A percentile compares a stretch with the other conserved stretches of the same genome.
Evolutionary conservation across 2,888 invertebrate genomes (phyloP).

Genomic region (Drosophila recens): DNA sequence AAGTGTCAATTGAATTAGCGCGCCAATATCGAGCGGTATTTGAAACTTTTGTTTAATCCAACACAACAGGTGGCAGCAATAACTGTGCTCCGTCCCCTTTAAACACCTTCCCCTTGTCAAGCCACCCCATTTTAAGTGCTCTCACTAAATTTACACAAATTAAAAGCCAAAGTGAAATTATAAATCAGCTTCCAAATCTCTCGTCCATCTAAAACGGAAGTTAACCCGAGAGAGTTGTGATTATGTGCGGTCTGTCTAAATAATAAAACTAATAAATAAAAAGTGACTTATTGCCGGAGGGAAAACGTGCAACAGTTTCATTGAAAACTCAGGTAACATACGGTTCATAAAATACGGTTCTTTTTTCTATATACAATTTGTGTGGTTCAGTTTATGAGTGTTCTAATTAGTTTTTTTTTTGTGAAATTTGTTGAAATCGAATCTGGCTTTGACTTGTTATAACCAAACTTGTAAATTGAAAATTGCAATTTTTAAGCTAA

Average conservation of each 20-base stretch:
- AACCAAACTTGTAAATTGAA: neutral
- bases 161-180: slow-evolving; percentile 48
- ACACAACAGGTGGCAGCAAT: slow-evolving; percentile 42
- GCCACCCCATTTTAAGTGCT: slow-evolving; percentile 5
- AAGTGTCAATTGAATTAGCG: slow-evolving; percentile 78
- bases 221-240: slow-evolving; percentile 15
- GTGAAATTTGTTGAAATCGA: slow-evolving; percentile 8
- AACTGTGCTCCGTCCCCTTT: neutral
- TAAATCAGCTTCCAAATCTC: slow-evolving; percentile 24
- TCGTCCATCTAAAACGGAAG: slow-evolving; percentile 1
- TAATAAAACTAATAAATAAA: neutral
- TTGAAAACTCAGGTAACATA: slow-evolving; percentile 17
- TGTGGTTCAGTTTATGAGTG: slow-evolving; percentile 22
- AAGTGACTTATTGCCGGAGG: neutral
- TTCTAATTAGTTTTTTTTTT: slow-evolving; percentile 21
- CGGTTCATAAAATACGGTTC: slow-evolving; percentile 20
- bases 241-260: slow-evolving; percentile 14
- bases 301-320: slow-evolving; percentile 7
- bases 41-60: slow-evolving; percentile 25
- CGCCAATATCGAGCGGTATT: slow-evolving; percentile 48
- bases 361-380: slow-evolving; percentile 14
- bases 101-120: neutral
- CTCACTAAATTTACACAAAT: slow-evolving; percentile 22
- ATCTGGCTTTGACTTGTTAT: slow-evolving; percentile 4
- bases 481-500: neutral